Percentiles rank a stretch among this genome's conserved stretches.
These are phyloP conservation scores for Scyliorhinus canicula DNA, from an alignment of 2,797 vertebrate genomes.

Conservation along the genomic window DNA sequence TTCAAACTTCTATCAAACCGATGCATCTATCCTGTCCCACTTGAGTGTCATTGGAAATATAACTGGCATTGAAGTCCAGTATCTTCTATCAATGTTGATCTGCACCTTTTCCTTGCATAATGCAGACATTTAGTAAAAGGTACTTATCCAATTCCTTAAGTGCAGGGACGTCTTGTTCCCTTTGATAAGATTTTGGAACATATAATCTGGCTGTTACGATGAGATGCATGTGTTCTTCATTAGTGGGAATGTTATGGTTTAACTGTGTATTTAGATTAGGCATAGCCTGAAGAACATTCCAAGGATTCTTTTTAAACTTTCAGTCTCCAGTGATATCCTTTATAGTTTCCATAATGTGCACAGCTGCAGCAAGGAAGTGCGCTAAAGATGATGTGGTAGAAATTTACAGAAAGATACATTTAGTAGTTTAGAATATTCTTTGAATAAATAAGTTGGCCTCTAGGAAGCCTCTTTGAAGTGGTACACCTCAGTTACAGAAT, in stretches of 20 bases:
- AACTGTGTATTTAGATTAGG: neutral
- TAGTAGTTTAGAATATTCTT: neutral
- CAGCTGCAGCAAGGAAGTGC: neutral
- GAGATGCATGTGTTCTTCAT: slow-evolving; percentile 19
- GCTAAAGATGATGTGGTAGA: neutral
- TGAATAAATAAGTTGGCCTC: neutral
- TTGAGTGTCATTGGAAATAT: neutral
- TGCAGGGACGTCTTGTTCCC: neutral
- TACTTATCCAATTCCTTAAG: neutral
- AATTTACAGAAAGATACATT: slow-evolving; percentile 16
- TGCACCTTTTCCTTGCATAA: neutral
- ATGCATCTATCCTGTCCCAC: neutral
- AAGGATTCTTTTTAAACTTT: slow-evolving; percentile 15
- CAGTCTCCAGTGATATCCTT: slow-evolving; percentile 16
- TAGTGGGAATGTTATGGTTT: neutral
- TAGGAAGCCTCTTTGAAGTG: neutral
- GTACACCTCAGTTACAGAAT: neutral
- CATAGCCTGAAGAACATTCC: slow-evolving; percentile 34
- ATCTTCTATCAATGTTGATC: neutral
- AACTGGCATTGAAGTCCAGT: neutral
- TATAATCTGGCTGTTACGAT: neutral
- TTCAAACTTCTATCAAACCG: neutral
- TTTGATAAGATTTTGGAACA: neutral
- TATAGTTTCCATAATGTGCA: neutral
- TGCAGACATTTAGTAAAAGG: neutral